A percentile compares a stretch with the other conserved stretches of the same genome.
phyloP scores from a whole-genome alignment of 2,113 vertebrate genomes.

The Myiozetetes cayanensis region DNA sequence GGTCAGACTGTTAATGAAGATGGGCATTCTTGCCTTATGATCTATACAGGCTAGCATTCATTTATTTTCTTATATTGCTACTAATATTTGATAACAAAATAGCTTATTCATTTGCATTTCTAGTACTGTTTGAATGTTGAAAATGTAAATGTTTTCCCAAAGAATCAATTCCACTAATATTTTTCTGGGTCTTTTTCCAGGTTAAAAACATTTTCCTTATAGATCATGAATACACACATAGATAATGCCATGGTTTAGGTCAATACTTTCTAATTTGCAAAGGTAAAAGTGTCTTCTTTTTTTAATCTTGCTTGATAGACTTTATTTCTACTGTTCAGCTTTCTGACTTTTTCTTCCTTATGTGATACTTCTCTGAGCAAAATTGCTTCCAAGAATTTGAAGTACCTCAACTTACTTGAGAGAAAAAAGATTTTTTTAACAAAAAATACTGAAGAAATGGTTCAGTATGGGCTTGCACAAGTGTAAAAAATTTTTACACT shows the following conservation, averaged over 20 bases:
- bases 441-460: not conserved
- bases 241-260: not conserved
- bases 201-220: not conserved
- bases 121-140: not conserved
- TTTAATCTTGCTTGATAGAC: not conserved
- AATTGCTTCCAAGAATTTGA: not conserved
- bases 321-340: not conserved
- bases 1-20: not conserved
- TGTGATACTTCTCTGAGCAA: not conserved
- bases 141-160: not conserved
- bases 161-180: not conserved
- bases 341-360: not conserved
- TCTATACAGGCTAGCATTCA: not conserved
- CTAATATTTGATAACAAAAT: not conserved
- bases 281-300: not conserved
- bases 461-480: not conserved
- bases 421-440: fast-evolving
- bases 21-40: not conserved
- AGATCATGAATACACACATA: not conserved
- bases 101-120: not conserved
- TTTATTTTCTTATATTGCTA: not conserved
- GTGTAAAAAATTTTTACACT: not conserved
- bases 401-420: not conserved
- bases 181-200: fast-evolving
- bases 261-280: not conserved